Evolutionary conservation across 2,888 invertebrate genomes (phyloP), one percentile per base, ranked within the genome.

Genomic region (Trichogramma evanescens): DNA sequence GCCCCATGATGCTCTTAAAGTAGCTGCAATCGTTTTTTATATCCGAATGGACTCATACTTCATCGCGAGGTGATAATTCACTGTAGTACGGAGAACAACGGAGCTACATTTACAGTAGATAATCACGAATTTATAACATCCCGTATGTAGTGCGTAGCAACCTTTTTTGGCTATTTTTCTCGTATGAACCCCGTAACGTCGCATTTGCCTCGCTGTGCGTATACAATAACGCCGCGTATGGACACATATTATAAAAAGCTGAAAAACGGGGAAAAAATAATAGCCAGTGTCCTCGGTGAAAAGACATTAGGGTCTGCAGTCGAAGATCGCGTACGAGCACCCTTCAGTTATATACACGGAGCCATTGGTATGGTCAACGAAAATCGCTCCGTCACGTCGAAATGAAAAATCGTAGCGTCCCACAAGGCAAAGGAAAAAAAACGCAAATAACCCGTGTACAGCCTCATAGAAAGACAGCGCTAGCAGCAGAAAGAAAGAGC

Each of bases 401-500:
- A 56, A 58, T 61, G 61, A 63, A 59, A 57, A 57, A 61, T 61
- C 63, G 26, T 26, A 26, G 26, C 26, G 57, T 41, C 44, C 45
- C 48, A 26, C 26, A 26, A 26, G 26, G 26, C 26, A 26, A 26
- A 26, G 26, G 26, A 26, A 26, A 26, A 26, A 26, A 26, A 26
- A 26, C 26, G 26, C 26, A 26, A 26, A 26, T 26, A 26, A 26
- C 26, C 26, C 26, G 26, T 26, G 26, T 26, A 26, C 26, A 26
- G 26, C 26, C 26, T 26, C 26, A 26, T 26, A 26, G 26, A 26
- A 26, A 26, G 26, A 26, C 26, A 26, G 26, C 26, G 26, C 2
- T 26, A 26, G 26, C 26, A 26, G 26, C 26, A 26, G 26, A 26
- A 2, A 26, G 26, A 26, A 26, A 26, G 26, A 26, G 26, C 26